Base-by-base conservation (phyloP, 1,140 invertebrate species). In the Patella vulgata region DNA sequence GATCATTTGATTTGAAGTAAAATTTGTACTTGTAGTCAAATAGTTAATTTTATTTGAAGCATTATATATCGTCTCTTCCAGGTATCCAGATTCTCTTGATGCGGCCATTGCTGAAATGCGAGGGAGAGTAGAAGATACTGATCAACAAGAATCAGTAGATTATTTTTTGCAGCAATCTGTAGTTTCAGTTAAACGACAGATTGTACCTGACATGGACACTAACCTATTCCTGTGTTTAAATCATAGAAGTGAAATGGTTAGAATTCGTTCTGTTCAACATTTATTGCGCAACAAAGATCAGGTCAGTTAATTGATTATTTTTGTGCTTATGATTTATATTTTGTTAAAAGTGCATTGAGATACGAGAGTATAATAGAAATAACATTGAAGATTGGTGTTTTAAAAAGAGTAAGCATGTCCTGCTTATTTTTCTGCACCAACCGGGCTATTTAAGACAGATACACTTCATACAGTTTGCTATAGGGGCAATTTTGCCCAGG, bases 141-240 rank as follows among this genome's bases (percentile, higher is more conserved):
- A 59, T 6, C 61, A 68, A 19, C 62, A 60, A 39, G 25, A 51
- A 21, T 40, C 69, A 6, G 59, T 79, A 2, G 56, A 73, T 46
- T 56, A 69, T 23, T 79, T 74, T 59, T 61, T 79, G 39, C 71
- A 74, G 42, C 54, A 73, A 51, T 76, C 79, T 23, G 70, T 80
- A 11, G 43, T 69, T 0, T 71, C 77, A 1, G 65, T 74, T 28
- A 73, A 78, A 19, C 70, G 75, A 43, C 68, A 77, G 11, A 36
- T 79, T 2, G 44, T 74, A 8, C 62, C 72, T 6, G 73, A 78
- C 56, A 66, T 58, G 33, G 57, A 62, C 12, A 68, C 68, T 4
- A 74, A 65, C 27, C 62, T 81, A 11, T 59, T 71, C 1, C 58
- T 82, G 23, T 71, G 71, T 47, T 63, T 82, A 11, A 72, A 81